These are phyloP conservation scores for Tetranychus urticae DNA, from an alignment of 1,140 invertebrate genomes.

Conservation along the genomic window DNA sequence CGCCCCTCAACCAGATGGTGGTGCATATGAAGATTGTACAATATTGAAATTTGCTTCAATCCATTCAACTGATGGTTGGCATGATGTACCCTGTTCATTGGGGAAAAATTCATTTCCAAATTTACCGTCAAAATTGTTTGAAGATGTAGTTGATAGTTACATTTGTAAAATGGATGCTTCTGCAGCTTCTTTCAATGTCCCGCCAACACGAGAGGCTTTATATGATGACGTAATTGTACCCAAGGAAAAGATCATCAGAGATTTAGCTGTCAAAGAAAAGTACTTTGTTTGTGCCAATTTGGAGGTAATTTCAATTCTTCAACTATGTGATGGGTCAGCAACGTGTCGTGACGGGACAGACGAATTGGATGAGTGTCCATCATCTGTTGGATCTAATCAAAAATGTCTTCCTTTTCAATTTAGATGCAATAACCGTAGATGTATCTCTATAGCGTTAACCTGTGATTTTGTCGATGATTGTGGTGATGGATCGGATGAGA, in stretches of 20 bases:
- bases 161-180: slow-evolving; percentile 15
- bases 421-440: slow-evolving; percentile 16
- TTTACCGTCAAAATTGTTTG: background rate
- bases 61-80: slow-evolving; percentile 17
- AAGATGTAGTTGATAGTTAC: slow-evolving; percentile 10
- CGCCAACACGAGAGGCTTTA: slow-evolving; percentile 1
- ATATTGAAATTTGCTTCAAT: slow-evolving; percentile 14
- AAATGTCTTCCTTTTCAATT: slow-evolving; percentile 13
- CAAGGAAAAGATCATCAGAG: background rate
- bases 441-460: slow-evolving; percentile 14
- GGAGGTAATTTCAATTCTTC: slow-evolving; percentile 15
- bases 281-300: slow-evolving; percentile 15
- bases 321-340: slow-evolving; percentile 12
- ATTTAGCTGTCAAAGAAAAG: slow-evolving; percentile 4
- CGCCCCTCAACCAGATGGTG: slow-evolving; percentile 15
- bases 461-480: slow-evolving; percentile 15
- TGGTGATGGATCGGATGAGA: slow-evolving; percentile 19
- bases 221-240: background rate
- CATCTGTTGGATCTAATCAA: background rate
- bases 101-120: background rate
- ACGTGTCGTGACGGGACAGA: slow-evolving; percentile 15
- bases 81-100: slow-evolving; percentile 10
- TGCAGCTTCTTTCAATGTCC: background rate
- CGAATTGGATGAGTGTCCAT: slow-evolving; percentile 7
- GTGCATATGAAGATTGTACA: slow-evolving; percentile 17